A percentile compares a stretch with the other conserved stretches of the same genome.
These are phyloP conservation scores for Caerostris darwini DNA, from an alignment of 1,140 invertebrate genomes.

Conservation along the genomic window DNA sequence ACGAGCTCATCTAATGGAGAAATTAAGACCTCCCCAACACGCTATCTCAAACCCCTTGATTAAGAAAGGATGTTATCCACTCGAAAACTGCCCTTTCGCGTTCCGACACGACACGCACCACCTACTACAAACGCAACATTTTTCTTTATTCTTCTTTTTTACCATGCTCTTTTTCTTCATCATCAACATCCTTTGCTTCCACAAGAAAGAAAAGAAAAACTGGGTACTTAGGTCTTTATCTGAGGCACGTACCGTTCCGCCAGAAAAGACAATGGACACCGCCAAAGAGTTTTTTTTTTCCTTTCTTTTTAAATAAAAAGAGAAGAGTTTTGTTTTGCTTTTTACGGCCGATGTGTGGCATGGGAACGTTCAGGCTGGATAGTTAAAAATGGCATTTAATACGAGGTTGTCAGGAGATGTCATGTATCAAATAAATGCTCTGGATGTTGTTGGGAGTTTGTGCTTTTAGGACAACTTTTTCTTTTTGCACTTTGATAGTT, in stretches of 20 bases:
- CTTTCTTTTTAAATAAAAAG: neutral
- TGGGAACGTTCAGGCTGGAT: neutral
- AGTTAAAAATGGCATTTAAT: neutral
- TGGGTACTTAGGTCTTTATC: neutral
- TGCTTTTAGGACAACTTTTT: too few relatives aligned
- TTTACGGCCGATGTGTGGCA: neutral
- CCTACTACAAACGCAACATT: neutral
- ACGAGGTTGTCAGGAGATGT: neutral
- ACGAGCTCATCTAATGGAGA: neutral
- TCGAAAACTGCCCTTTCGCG: conserved; percentile 17
- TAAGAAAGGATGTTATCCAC: neutral
- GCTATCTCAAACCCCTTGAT: neutral
- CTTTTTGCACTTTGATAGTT: too few relatives aligned
- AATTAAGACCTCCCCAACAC: conserved; percentile 4
- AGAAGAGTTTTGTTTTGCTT: neutral
- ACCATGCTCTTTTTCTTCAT: neutral
- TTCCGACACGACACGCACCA: neutral
- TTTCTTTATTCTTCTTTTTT: neutral
- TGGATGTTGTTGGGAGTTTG: too few relatives aligned
- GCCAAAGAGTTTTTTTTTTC: neutral
- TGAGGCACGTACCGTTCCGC: conserved; percentile 6
- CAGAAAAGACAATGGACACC: neutral
- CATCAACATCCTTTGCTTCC: neutral
- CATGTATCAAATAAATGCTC: neutral
- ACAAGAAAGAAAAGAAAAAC: neutral